Percentiles rank a stretch among this genome's conserved stretches.
phyloP scores from a whole-genome alignment of 2,113 vertebrate genomes.

The Entosphenus tridentatus region DNA sequence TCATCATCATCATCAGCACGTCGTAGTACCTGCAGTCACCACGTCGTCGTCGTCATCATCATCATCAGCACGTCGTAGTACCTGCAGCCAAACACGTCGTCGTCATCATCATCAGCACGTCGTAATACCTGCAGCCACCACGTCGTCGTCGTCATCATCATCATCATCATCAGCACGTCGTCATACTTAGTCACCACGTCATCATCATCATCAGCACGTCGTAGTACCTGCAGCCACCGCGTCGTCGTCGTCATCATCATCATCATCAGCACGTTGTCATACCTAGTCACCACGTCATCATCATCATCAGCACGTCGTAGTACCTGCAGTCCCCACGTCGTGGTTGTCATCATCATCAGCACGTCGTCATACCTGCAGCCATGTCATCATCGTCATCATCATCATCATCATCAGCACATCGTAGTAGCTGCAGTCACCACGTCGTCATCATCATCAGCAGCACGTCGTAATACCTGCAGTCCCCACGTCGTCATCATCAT shows the following conservation, averaged over 20 bases:
- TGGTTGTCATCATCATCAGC: not conserved
- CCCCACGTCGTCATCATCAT: not conserved
- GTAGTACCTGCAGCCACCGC: conserved; percentile 38
- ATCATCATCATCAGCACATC: too few relatives aligned
- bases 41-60: not conserved
- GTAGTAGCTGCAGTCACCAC: too few relatives aligned
- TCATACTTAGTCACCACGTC: too few relatives aligned
- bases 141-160: too few relatives aligned
- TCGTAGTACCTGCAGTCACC: conserved; percentile 51
- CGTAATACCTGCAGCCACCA: too few relatives aligned
- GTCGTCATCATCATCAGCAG: conserved; percentile 12
- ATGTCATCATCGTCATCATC: too few relatives aligned
- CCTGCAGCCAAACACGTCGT: conserved; percentile 22
- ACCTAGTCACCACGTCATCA: not conserved
- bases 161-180: not conserved
- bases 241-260: not conserved
- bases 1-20: conserved; percentile 19
- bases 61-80: conserved; percentile 47
- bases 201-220: conserved; percentile 28
- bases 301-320: not conserved
- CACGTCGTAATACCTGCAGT: conserved; percentile 61
- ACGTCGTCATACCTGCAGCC: too few relatives aligned
- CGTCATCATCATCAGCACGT: not conserved
- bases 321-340: too few relatives aligned
- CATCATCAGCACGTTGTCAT: not conserved